Percentiles rank a stretch among this genome's conserved stretches.
Conservation (phyloP, 2,888 invertebrate genomes). For the Acleris cristana region DNA sequence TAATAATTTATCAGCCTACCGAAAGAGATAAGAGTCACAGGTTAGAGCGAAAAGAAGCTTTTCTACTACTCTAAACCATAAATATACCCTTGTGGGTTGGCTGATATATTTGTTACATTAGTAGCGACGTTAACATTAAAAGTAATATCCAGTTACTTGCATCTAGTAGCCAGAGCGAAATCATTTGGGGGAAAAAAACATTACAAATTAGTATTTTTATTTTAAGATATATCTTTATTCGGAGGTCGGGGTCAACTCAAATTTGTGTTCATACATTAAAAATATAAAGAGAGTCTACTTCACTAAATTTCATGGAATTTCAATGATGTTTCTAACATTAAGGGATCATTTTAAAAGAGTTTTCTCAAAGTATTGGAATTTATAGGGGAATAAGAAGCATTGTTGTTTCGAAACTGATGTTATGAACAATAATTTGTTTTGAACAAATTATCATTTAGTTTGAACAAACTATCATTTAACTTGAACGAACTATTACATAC, state of each 20-base stretch:
- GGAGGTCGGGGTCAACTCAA: conserved; percentile 33
- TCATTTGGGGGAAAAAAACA: conserved; percentile 64
- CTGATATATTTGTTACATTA: conserved; percentile 43
- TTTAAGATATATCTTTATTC: conserved; percentile 47
- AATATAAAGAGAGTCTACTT: neutral
- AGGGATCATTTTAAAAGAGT: conserved; percentile 12
- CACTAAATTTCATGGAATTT: too few species aligned
- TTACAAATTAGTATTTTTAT: conserved; percentile 60
- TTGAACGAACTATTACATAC: neutral
- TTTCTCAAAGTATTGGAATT: conserved; percentile 12
- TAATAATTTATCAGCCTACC: neutral
- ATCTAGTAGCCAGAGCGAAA: conserved; percentile 84
- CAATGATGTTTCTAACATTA: neutral
- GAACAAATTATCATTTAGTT: conserved; percentile 1
- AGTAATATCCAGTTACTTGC: conserved; percentile 74
- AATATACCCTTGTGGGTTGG: neutral
- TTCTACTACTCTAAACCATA: neutral
- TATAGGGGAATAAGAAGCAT: conserved; percentile 3
- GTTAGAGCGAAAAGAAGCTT: neutral
- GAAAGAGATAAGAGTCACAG: neutral
- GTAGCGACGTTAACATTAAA: conserved; percentile 44
- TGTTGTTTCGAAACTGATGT: conserved; percentile 2
- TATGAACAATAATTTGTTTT: conserved; percentile 6
- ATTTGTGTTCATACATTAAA: conserved; percentile 13
- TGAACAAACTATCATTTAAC: neutral